Evolutionary conservation across 1,140 invertebrate species (phyloP).

Genomic region (Leptoteleia sp.): DNA sequence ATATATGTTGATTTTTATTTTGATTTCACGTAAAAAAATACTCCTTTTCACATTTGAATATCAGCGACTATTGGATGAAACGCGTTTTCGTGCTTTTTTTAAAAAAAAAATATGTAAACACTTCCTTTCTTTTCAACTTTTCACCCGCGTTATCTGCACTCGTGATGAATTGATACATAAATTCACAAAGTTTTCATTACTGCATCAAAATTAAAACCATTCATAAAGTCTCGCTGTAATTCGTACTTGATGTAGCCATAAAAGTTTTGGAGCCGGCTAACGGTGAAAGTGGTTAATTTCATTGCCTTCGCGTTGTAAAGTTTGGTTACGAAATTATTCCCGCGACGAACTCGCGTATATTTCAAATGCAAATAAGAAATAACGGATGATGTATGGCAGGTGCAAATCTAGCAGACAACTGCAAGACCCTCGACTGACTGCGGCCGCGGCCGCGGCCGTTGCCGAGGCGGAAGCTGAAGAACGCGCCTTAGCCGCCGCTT

Average conservation of each 20-base stretch:
- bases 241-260: background rate
- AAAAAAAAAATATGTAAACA: too few species aligned
- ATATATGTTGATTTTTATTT: too few species aligned
- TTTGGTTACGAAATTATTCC: background rate
- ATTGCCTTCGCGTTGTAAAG: slow-evolving; percentile 5
- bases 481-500: slow-evolving; percentile 85
- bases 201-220: background rate
- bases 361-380: slow-evolving; percentile 14
- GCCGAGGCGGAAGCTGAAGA: slow-evolving; percentile 87
- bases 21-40: too few species aligned
- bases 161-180: too few species aligned
- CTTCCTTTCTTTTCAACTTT: too few species aligned
- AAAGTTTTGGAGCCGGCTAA: background rate
- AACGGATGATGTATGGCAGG: slow-evolving; percentile 70
- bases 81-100: too few species aligned
- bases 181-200: background rate
- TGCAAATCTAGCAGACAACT: slow-evolving; percentile 82
- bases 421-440: slow-evolving; percentile 81
- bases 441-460: slow-evolving; percentile 88
- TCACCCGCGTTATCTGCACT: too few species aligned
- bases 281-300: background rate
- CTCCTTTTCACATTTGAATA: too few species aligned
- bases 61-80: too few species aligned
- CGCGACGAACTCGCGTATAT: background rate
- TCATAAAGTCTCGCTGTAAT: background rate